Percentiles rank a stretch among this genome's conserved stretches.
Evolutionary conservation across 2,888 invertebrate genomes (phyloP).

Genomic region (Coelinius sp.): DNA sequence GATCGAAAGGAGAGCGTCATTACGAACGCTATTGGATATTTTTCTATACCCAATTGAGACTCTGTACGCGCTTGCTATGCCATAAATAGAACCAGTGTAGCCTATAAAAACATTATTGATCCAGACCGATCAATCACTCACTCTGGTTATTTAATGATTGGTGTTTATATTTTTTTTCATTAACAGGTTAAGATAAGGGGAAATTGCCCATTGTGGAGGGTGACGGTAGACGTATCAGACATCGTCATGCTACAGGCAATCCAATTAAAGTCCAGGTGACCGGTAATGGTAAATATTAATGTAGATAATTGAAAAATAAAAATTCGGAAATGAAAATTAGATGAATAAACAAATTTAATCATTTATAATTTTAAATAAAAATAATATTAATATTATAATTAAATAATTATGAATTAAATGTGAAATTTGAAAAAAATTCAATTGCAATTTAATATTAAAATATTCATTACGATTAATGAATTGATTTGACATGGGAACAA

Average conservation of each 20-base stretch:
- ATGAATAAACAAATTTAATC: neutral
- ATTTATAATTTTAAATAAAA: no score
- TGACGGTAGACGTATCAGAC: conserved; percentile 56
- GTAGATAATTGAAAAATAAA: neutral
- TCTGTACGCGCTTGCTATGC: neutral
- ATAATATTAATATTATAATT: no score
- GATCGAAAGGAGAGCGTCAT: neutral
- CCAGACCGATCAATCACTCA: neutral
- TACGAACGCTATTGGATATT: neutral
- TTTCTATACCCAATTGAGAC: neutral
- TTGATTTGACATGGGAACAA: no score
- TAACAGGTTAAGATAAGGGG: conserved; percentile 47
- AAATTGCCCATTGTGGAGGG: conserved; percentile 62
- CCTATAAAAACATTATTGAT: no score
- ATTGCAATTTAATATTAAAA: no score
- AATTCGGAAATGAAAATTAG: neutral
- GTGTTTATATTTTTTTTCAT: conserved; percentile 29
- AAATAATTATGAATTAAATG: no score
- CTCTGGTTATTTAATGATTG: neutral
- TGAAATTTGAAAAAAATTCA: no score
- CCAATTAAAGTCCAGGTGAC: conserved; percentile 54
- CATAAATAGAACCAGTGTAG: no score
- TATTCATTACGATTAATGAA: no score
- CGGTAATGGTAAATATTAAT: conserved; percentile 50
- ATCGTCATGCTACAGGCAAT: conserved; percentile 58